Percentiles rank a stretch among this genome's conserved stretches.
Conservation (phyloP, 2,113 vertebrate genomes). For the Pitta sordida region DNA sequence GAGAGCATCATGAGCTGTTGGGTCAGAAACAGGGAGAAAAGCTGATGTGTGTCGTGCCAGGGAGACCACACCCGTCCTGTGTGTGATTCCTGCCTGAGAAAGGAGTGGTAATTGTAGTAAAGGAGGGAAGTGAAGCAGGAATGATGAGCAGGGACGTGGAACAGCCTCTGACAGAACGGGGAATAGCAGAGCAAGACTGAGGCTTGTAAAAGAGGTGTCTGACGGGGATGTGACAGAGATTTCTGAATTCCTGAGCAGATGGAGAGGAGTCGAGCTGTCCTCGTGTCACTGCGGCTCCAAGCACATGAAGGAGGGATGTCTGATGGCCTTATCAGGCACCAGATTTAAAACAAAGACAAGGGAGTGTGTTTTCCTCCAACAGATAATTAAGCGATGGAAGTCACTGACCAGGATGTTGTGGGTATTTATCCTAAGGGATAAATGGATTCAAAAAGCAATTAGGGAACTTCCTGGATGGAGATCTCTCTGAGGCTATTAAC, state of each 20-base stretch:
- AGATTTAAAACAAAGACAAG: background rate
- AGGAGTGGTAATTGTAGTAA: background rate
- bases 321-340: background rate
- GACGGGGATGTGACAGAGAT: background rate
- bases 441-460: conserved; percentile 60
- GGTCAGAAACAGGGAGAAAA: background rate
- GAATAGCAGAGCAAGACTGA: background rate
- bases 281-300: background rate
- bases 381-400: conserved; percentile 22
- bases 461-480: conserved; percentile 46
- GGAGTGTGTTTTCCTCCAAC: background rate
- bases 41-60: accelerated
- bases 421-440: conserved; percentile 48
- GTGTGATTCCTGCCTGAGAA: accelerated
- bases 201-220: background rate
- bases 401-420: conserved; percentile 46
- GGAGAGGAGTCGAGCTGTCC: background rate
- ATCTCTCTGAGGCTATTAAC: conserved; percentile 35
- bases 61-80: background rate
- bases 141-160: background rate
- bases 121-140: background rate
- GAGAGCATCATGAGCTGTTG: background rate
- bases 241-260: background rate
- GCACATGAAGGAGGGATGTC: background rate
- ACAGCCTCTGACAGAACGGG: background rate